Evolutionary conservation across 2,888 invertebrate genomes (phyloP), one percentile per base, ranked within the genome.

Genomic region (Agrotis ipsilon): DNA sequence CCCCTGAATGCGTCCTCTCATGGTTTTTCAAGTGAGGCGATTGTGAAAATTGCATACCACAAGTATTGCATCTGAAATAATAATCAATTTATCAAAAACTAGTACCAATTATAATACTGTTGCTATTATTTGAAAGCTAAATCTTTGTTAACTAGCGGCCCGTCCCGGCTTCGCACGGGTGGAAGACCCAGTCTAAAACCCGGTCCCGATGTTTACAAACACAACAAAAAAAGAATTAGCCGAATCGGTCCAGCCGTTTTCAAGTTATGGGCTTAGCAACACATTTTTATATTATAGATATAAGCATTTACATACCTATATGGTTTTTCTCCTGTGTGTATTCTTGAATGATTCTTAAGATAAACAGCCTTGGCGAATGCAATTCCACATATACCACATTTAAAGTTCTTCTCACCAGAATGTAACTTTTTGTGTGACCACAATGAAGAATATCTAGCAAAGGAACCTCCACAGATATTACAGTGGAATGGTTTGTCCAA

Each of bases 311-410:
- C 60, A 48, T 55, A 79, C 96, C 96, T 95, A 78, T 96, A 96
- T 48, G 96, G 96, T 76, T 96, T 96, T 88, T 97, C 97, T 60
- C 98, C 98, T 1, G 98, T 98, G 85, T 98, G 98, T 87, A 98
- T 98, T 84, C 98, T 97, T 62, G 98, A 98, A 92, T 98, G 98
- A 90, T 98, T 98, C 92, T 98, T 98, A 82, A 98, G 96, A 94
- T 98, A 98, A n/a, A 98, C 98, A 69, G 98, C 98, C 92, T 98
- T 98, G 69, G 98, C 98, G 91, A 98, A 98, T 49, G 98, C 98
- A 89, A 98, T 96, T 19, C 98, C 98, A 92, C 98, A 98, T 75
- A 98, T 98, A 81, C 98, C 98, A 93, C 98, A 98, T 94, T 98
- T 98, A 93, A 98, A 98, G 89, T 98, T 98, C 92, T 98, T 98